These are phyloP conservation scores for Coleophora flavipennella DNA, from an alignment of 2,888 invertebrate species.

Conservation along the genomic window DNA sequence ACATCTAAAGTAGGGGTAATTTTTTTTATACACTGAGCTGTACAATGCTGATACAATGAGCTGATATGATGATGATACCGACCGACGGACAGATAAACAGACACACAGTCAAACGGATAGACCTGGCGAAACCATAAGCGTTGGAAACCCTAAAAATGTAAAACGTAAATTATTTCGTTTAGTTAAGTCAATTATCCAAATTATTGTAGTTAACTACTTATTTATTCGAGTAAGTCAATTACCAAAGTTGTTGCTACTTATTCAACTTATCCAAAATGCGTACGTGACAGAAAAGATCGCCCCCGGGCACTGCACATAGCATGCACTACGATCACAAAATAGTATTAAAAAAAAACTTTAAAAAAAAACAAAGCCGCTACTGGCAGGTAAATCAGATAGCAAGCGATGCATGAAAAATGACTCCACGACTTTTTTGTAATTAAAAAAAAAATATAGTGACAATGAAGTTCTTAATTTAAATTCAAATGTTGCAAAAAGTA, in stretches of 20 bases:
- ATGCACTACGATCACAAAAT: slow-evolving; percentile 26
- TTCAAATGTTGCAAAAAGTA: slow-evolving; percentile 52
- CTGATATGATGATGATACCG: too few relatives aligned
- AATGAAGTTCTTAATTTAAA: slow-evolving; percentile 57
- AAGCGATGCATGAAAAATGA: slow-evolving; percentile 72
- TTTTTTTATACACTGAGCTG: too few relatives aligned
- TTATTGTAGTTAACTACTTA: too few relatives aligned
- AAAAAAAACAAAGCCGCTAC: slow-evolving; percentile 32
- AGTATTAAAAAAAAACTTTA: slow-evolving; percentile 23
- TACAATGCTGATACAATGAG: too few relatives aligned
- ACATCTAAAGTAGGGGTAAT: too few relatives aligned
- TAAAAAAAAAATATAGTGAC: slow-evolving; percentile 53
- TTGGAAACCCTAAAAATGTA: too few relatives aligned
- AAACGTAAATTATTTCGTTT: too few relatives aligned
- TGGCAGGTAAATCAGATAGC: slow-evolving; percentile 66
- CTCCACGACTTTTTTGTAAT: slow-evolving; percentile 47
- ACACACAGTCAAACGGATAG: too few relatives aligned
- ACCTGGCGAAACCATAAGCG: too few relatives aligned
- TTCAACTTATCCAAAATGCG: slow-evolving; percentile 21
- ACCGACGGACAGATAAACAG: too few relatives aligned
- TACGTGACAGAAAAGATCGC: slow-evolving; percentile 21
- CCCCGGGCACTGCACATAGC: slow-evolving; percentile 21
- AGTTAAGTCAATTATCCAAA: too few relatives aligned
- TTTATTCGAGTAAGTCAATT: slow-evolving; percentile 28
- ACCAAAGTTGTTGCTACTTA: slow-evolving; percentile 26